These are phyloP conservation scores for Dyspetes luteomarginatus DNA, from an alignment of 2,888 invertebrate species.

Conservation along the genomic window DNA sequence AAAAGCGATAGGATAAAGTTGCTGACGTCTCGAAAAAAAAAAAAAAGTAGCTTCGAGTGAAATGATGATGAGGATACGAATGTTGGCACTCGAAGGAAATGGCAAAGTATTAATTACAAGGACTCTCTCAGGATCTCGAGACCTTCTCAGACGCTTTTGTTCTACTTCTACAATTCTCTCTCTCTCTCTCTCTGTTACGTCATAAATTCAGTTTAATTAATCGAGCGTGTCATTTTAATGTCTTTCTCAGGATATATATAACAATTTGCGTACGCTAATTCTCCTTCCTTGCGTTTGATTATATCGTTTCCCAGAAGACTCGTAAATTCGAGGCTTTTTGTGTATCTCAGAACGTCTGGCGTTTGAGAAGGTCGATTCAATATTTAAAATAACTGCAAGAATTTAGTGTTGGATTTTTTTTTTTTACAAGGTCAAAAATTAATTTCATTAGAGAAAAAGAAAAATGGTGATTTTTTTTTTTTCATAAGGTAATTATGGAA, in stretches of 20 bases:
- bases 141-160: neutral
- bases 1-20: neutral
- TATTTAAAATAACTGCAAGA: neutral
- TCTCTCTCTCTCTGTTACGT: neutral
- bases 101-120: neutral
- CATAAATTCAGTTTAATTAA: constrained; percentile 37
- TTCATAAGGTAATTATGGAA: too few species aligned
- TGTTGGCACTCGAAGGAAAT: neutral
- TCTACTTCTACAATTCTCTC: neutral
- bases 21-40: neutral
- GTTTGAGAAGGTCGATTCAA: neutral
- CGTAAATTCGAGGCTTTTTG: neutral
- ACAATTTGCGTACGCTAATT: constrained; percentile 11
- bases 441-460: neutral
- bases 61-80: neutral
- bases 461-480: neutral
- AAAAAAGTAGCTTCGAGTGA: neutral
- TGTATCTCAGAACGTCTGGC: neutral
- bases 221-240: constrained; percentile 7
- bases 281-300: constrained; percentile 1
- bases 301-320: neutral
- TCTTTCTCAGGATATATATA: constrained; percentile 23
- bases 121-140: neutral
- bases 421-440: too few species aligned
- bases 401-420: neutral